These are phyloP conservation scores for Sipha flava DNA, from an alignment of 1,140 invertebrate genomes.

Conservation along the genomic window DNA sequence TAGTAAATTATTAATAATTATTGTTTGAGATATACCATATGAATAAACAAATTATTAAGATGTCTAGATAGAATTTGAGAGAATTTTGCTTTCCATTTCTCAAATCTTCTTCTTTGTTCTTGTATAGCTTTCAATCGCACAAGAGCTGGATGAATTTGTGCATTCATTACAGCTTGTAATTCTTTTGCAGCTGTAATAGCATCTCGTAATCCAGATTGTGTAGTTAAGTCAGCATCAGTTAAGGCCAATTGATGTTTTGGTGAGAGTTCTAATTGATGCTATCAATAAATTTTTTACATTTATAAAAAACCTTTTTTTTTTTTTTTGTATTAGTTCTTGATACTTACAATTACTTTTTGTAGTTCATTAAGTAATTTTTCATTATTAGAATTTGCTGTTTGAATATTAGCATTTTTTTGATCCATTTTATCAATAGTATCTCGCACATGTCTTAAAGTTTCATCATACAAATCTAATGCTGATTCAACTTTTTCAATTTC, in stretches of 20 bases:
- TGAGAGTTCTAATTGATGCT: conserved; percentile 67
- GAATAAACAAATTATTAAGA: conserved; percentile 87
- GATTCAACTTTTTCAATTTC: conserved; percentile 69
- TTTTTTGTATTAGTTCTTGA: neutral
- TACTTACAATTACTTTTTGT: conserved; percentile 68
- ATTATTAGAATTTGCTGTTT: conserved; percentile 78
- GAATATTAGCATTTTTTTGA: conserved; percentile 82
- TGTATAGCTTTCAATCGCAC: conserved; percentile 69
- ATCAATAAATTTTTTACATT: conserved; percentile 35
- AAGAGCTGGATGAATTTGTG: conserved; percentile 56
- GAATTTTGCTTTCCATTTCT: conserved; percentile 76
- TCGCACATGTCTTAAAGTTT: conserved; percentile 68
- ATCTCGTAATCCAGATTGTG: conserved; percentile 60
- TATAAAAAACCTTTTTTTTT: neutral
- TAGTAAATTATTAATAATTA: neutral
- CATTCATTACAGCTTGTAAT: conserved; percentile 67
- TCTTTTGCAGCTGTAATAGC: conserved; percentile 72
- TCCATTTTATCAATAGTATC: conserved; percentile 84
- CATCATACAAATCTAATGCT: conserved; percentile 65
- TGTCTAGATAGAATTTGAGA: conserved; percentile 72
- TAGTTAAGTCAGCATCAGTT: conserved; percentile 62
- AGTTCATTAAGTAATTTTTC: conserved; percentile 67
- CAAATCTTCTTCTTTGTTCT: conserved; percentile 77
- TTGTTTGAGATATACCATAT: conserved; percentile 55
- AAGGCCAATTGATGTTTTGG: conserved; percentile 59